Base-by-base conservation (phyloP, 1,140 invertebrate genomes). In the Drosophila sulfurigaster region DNA sequence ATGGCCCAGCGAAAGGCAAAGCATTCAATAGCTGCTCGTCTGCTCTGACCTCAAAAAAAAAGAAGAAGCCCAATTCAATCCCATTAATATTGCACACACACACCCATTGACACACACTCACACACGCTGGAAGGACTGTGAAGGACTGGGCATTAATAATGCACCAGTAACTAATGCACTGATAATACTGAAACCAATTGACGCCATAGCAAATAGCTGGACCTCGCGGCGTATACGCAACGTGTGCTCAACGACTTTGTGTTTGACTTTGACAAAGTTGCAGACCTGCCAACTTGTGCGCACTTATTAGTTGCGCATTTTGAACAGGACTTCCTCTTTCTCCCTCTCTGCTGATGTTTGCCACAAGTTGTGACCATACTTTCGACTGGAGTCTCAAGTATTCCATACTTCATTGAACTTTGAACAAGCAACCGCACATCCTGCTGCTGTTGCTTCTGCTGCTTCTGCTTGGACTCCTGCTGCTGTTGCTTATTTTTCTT, bases 191-290 rank as follows among this genome's bases (percentile, higher is more conserved):
- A 52, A 52, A 79, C 79, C 59, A 77, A 78, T 56, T 82, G 60
- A 56, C 79, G 51, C 51, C 43, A 30, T 30, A 49, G 13, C 30
- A 38, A 15, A 63, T 46, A 52, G 20, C 35, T 63, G 52, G 62
- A 45, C 43, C 66, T 25, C 43, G 25, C 46, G 59, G 65, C 51
- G 52, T 38, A 59, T 35, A 6, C 28, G 10, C 5, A 62, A 10
- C 16, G 60, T 56, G 38, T 16, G 52, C 46, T 15, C 51, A 59
- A 52, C 48, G 75, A 88, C 80, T 82, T 87, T 87, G 49, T 88
- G 77, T 88, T 87, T 87, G 83, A 87, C 82, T 87, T 87, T 87
- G 82, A 82, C 72, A 79, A 87, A 88, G 76, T 87, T 88, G 69
- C 35, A 65, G 51, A 79, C 59, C 49, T 16, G 57, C 77, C 78